Evolutionary conservation across 2,113 vertebrate species (phyloP).

Genomic region (Nesoenas mayeri): DNA sequence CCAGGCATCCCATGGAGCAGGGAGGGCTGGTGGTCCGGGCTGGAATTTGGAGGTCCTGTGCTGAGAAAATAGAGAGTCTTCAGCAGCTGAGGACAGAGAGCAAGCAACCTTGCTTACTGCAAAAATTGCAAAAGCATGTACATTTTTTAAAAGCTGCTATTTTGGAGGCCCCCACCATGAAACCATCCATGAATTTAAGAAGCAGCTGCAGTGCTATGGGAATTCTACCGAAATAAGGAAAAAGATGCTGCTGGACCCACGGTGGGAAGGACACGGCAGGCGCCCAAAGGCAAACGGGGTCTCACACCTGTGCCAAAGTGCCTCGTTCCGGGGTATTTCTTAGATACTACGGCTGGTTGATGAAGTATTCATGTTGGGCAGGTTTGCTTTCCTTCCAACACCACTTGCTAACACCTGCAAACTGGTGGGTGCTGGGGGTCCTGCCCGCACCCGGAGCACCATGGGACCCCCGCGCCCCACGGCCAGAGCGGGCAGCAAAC

Average conservation of each 20-base stretch:
- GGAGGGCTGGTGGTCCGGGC: not conserved
- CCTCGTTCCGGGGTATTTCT: too few relatives aligned
- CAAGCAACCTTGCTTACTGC: not conserved
- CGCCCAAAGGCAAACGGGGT: not conserved
- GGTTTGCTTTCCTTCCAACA: not conserved
- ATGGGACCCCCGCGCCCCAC: not conserved
- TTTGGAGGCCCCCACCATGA: not conserved
- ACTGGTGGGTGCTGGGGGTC: not conserved
- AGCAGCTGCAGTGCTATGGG: not conserved
- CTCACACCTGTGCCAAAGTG: not conserved
- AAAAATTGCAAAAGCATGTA: not conserved
- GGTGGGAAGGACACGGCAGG: too few relatives aligned
- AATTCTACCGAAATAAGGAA: not conserved
- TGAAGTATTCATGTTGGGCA: fast-evolving
- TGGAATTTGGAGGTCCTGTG: not conserved
- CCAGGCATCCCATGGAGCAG: fast-evolving
- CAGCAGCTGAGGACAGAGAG: not conserved
- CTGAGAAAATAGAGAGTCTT: not conserved
- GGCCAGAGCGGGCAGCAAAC: not conserved
- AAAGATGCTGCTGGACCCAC: too few relatives aligned
- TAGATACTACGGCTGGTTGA: not conserved
- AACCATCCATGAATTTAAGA: fast-evolving
- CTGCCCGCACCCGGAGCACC: fast-evolving
- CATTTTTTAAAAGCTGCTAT: not conserved
- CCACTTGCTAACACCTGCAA: not conserved